Percentiles rank a stretch among this genome's conserved stretches.
Evolutionary conservation across 2,888 invertebrate genomes (phyloP).

Genomic region (Cephus spinipes): DNA sequence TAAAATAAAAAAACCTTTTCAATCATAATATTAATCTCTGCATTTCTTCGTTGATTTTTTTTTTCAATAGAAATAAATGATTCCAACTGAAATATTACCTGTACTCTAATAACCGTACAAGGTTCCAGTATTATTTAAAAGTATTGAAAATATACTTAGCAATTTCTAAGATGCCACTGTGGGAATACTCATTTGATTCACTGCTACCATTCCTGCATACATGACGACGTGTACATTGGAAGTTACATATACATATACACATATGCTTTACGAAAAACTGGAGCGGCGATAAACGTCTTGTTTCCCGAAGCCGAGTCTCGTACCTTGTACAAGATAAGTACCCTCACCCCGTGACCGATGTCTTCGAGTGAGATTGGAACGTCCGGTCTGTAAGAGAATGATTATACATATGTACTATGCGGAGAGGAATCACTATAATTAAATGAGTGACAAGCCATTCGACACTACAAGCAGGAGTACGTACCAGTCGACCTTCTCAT

Average conservation of each 20-base stretch:
- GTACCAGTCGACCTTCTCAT: background rate
- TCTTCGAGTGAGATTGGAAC: background rate
- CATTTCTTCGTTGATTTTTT: background rate
- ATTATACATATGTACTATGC: background rate
- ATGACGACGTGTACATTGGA: background rate
- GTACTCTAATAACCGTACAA: background rate
- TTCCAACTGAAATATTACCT: background rate
- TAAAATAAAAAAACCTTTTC: background rate
- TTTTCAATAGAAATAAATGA: background rate
- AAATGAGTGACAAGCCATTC: background rate
- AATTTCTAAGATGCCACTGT: background rate
- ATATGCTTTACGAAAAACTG: background rate
- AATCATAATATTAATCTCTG: background rate
- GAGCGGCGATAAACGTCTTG: background rate
- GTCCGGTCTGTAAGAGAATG: background rate
- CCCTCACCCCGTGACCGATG: background rate
- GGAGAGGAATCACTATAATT: background rate
- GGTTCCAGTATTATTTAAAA: background rate
- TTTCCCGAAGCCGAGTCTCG: background rate
- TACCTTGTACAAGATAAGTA: background rate
- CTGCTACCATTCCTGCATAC: background rate
- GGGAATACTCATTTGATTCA: background rate
- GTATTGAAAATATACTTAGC: background rate
- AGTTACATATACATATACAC: background rate
- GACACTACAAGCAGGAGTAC: background rate